Conservation (phyloP, 2,113 vertebrate genomes). For the Salvelinus namaycush region DNA sequence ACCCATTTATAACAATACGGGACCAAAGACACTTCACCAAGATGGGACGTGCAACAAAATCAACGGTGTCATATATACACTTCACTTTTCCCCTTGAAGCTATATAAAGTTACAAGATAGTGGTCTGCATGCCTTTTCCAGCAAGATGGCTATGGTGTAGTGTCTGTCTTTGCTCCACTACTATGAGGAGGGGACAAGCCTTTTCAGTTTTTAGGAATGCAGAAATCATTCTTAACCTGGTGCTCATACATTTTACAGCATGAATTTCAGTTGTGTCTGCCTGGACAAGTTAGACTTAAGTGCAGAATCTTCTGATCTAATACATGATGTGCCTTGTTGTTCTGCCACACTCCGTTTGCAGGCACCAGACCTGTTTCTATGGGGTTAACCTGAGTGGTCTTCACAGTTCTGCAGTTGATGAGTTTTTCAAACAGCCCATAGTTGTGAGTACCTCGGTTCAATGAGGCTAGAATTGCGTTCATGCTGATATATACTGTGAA, state of each 20-base stretch:
- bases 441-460: constrained; percentile 57
- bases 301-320: too few species aligned
- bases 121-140: not conserved
- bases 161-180: not conserved
- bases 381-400: constrained; percentile 76
- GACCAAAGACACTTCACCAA: not conserved
- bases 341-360: constrained; percentile 32
- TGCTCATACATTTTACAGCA: not conserved
- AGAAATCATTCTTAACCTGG: not conserved
- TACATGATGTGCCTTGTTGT: not conserved
- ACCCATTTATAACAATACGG: not conserved
- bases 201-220: not conserved
- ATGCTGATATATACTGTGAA: too few species aligned
- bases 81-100: not conserved
- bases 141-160: not conserved
- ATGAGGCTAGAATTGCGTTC: too few species aligned
- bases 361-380: constrained; percentile 80
- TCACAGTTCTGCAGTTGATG: constrained; percentile 64
- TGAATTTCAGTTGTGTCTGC: not conserved
- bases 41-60: not conserved
- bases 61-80: not conserved
- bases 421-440: constrained; percentile 78
- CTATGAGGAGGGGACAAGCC: not conserved
- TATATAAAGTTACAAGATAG: not conserved
- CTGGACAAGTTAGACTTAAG: not conserved